phyloP scores from a whole-genome alignment of 2,113 vertebrate species.

The Neoarius graeffei region DNA sequence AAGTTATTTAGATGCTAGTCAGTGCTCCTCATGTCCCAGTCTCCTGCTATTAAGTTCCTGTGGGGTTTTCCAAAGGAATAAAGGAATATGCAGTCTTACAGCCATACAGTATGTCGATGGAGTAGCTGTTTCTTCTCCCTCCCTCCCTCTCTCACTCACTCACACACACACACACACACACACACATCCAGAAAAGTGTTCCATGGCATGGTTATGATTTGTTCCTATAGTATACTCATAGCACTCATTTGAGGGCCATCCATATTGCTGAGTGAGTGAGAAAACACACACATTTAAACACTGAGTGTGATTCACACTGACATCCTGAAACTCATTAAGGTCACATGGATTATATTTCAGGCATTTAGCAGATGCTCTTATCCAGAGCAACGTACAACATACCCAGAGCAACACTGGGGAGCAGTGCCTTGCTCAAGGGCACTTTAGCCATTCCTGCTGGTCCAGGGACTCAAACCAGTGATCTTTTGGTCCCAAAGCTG shows the following conservation, averaged over 20 bases:
- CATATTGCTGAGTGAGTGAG: not conserved
- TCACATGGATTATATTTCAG: not conserved
- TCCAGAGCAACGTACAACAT: too few relatives aligned
- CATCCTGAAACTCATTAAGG: not conserved
- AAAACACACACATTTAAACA: not conserved
- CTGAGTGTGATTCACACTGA: not conserved
- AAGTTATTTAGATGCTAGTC: not conserved
- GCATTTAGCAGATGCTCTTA: too few relatives aligned
- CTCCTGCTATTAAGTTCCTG: not conserved
- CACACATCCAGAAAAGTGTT: not conserved
- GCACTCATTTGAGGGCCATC: not conserved
- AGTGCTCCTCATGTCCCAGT: not conserved
- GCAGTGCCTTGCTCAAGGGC: too few relatives aligned
- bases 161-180: not conserved
- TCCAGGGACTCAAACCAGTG: too few relatives aligned
- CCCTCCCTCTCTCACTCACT: not conserved
- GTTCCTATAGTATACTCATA: not conserved
- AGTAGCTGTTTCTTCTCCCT: conserved; percentile 1
- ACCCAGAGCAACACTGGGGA: too few relatives aligned
- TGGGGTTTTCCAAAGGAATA: not conserved
- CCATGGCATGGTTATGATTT: not conserved
- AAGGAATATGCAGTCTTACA: not conserved
- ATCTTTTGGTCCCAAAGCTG: too few relatives aligned
- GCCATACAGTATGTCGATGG: not conserved
- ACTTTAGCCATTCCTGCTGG: too few relatives aligned